Conservation (phyloP, 2,888 invertebrate genomes). For the Diachrysia chrysitis region DNA sequence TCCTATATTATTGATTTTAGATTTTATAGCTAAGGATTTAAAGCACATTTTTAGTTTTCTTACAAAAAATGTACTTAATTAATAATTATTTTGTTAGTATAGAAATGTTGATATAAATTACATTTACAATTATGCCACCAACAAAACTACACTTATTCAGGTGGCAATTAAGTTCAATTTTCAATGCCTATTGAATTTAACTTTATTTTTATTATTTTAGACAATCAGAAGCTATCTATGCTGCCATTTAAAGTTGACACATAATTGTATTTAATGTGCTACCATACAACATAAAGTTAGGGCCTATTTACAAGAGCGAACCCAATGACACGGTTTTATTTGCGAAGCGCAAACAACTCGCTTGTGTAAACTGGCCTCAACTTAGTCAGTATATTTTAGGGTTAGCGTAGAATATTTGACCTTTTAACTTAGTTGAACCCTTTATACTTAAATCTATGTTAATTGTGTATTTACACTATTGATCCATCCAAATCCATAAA, state of each 20-base stretch:
- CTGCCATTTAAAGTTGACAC: neutral
- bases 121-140: neutral
- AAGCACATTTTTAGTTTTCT: constrained; percentile 1
- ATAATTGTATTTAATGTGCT: too few relatives aligned
- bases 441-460: neutral
- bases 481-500: constrained; percentile 1
- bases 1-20: neutral
- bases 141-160: neutral
- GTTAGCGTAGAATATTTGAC: neutral
- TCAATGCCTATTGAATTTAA: too few relatives aligned
- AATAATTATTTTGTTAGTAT: neutral
- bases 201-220: too few relatives aligned
- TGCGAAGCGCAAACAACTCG: neutral
- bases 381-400: neutral
- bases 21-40: neutral
- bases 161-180: too few relatives aligned
- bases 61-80: neutral
- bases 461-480: neutral
- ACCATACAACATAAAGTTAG: neutral
- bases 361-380: neutral
- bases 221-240: too few relatives aligned
- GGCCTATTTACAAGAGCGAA: neutral
- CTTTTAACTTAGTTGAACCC: neutral
- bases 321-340: too few relatives aligned
- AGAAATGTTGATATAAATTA: neutral